phyloP scores from a whole-genome alignment of 2,888 invertebrate genomes.

The Catocala nupta region DNA sequence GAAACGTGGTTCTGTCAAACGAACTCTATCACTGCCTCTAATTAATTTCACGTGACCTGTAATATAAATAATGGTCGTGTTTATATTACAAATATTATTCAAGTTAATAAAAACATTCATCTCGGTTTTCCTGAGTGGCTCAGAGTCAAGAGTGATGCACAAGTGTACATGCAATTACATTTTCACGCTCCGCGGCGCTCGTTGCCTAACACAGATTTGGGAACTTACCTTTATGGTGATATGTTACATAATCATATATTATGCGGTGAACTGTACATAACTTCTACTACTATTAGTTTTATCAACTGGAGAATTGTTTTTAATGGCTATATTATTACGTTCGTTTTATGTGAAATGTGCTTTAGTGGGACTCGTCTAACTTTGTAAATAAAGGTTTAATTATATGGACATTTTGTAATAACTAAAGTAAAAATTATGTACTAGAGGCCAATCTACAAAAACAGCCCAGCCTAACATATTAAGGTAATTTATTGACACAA shows the following conservation, averaged over 20 bases:
- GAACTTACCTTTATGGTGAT: conserved; percentile 45
- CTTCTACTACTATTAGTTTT: conserved; percentile 36
- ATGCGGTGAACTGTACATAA: conserved; percentile 41
- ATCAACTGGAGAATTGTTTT: conserved; percentile 39
- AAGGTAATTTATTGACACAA: too few relatives aligned
- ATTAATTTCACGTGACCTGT: too few relatives aligned
- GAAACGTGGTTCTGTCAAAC: too few relatives aligned
- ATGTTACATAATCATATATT: conserved; percentile 42
- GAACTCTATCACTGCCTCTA: too few relatives aligned
- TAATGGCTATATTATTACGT: conserved; percentile 46
- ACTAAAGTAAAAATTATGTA: too few relatives aligned
- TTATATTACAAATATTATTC: not conserved
- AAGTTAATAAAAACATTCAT: conserved; percentile 63
- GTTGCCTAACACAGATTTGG: conserved; percentile 60
- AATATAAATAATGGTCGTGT: too few relatives aligned
- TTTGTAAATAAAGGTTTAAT: too few relatives aligned
- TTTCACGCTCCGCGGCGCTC: conserved; percentile 66
- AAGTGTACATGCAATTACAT: conserved; percentile 65
- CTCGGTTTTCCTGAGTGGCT: conserved; percentile 26
- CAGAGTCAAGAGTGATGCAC: conserved; percentile 34
- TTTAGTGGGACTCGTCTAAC: not conserved
- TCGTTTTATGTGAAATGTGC: conserved; percentile 17
- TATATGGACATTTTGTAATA: too few relatives aligned
- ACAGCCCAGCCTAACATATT: too few relatives aligned
- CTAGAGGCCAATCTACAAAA: too few relatives aligned